These are phyloP conservation scores for Pseudobourletiella spinata DNA, from an alignment of 1,140 invertebrate species.

Conservation along the genomic window DNA sequence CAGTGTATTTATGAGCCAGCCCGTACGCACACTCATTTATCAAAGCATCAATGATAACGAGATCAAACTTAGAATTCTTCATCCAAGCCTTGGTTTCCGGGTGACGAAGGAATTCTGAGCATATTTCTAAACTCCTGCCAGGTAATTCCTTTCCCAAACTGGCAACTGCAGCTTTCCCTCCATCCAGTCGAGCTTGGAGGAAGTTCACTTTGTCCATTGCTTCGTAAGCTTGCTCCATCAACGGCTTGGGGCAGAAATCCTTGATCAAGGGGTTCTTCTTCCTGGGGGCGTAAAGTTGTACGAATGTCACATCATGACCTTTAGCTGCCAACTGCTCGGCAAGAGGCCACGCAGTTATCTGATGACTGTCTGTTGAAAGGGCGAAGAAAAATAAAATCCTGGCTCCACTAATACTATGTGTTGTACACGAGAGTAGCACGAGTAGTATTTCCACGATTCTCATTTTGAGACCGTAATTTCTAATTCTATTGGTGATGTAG, in stretches of 20 bases:
- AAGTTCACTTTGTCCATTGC: neutral
- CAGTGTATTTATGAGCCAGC: conserved; percentile 54
- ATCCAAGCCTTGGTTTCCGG: conserved; percentile 4
- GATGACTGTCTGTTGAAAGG: conserved; percentile 17
- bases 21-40: conserved; percentile 68
- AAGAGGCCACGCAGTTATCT: conserved; percentile 14
- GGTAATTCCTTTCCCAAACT: neutral
- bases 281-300: conserved; percentile 12
- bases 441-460: neutral
- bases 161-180: neutral
- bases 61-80: conserved; percentile 45
- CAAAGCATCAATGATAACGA: conserved; percentile 63
- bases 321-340: conserved; percentile 10
- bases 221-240: neutral
- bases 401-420: too few relatives aligned
- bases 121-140: neutral
- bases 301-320: conserved; percentile 27
- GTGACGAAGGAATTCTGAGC: neutral
- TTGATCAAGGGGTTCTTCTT: neutral
- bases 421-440: too few relatives aligned
- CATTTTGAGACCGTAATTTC: too few relatives aligned
- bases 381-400: conserved; percentile 25
- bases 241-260: conserved; percentile 4
- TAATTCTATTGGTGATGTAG: too few relatives aligned
- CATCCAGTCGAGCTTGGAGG: neutral